phyloP scores from a whole-genome alignment of 1,140 invertebrate species.

The Condylostylus longicornis region DNA sequence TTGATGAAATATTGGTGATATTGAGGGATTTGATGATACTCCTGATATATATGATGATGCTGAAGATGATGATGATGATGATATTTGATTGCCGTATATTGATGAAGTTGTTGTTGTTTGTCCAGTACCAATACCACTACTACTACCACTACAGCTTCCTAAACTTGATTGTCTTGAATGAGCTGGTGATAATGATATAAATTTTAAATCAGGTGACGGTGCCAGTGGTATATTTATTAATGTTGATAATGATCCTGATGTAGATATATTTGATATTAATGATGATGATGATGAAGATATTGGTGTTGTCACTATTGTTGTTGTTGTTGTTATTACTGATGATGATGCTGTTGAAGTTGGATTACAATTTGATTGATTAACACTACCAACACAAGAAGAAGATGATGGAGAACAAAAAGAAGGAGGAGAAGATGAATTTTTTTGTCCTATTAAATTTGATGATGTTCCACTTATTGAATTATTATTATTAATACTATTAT shows the following conservation, averaged over 20 bases:
- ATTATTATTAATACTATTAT: no score
- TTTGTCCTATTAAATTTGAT: no score
- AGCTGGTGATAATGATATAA: constrained; percentile 15
- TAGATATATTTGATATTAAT: constrained; percentile 17
- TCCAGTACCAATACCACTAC: constrained; percentile 4
- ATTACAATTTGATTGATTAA: constrained; percentile 1
- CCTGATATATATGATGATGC: neutral
- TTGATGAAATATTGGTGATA: no score
- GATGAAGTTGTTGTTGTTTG: neutral
- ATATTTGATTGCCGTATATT: no score
- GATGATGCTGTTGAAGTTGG: neutral
- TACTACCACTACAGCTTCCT: constrained; percentile 17
- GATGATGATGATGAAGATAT: constrained; percentile 17
- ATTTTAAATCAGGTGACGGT: constrained; percentile 8
- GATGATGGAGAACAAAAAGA: no score
- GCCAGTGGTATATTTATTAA: no score
- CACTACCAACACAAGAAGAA: no score
- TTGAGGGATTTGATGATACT: neutral
- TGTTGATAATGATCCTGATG: no score
- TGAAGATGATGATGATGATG: constrained; percentile 7
- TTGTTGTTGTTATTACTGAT: constrained; percentile 2
- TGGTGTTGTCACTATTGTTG: no score
- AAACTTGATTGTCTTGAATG: constrained; percentile 26
- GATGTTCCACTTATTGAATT: no score
- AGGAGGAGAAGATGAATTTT: no score